Evolutionary conservation across 1,140 invertebrate genomes (phyloP).

Genomic region (Ceratitis capitata): DNA sequence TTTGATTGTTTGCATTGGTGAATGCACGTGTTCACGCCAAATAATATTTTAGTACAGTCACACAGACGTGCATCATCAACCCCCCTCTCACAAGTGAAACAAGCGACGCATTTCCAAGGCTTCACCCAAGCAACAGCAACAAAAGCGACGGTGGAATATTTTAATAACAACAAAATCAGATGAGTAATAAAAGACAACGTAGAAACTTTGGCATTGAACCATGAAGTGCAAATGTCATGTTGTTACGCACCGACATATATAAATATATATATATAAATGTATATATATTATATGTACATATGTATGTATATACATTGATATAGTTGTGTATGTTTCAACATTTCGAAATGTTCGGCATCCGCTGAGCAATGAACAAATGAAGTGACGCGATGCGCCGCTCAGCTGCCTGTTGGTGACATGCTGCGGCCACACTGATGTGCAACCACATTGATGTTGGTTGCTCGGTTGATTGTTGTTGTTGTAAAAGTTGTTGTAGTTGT

Average conservation of each 20-base stretch:
- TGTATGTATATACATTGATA: not conserved
- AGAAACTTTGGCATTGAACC: slow-evolving; percentile 1
- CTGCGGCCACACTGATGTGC: slow-evolving; percentile 31
- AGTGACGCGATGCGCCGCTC: too few relatives aligned
- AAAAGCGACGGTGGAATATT: not conserved
- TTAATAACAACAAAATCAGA: not conserved
- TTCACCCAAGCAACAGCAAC: too few relatives aligned
- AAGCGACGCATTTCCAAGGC: not conserved
- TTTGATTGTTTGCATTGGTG: not conserved
- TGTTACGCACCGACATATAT: not conserved
- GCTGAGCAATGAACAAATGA: not conserved
- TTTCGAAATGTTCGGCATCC: not conserved
- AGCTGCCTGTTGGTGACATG: slow-evolving; percentile 34
- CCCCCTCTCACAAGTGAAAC: not conserved
- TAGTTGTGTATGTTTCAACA: not conserved
- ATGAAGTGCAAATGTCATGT: not conserved
- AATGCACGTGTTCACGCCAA: not conserved
- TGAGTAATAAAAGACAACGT: not conserved
- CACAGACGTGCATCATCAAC: not conserved
- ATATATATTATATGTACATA: not conserved
- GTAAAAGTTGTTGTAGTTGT: not conserved
- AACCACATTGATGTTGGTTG: not conserved
- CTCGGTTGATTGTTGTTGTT: not conserved
- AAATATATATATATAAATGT: not conserved
- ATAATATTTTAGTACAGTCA: not conserved